Evolutionary conservation across 2,113 vertebrate genomes (phyloP).

Genomic region (Grammomys dolichurus): DNA sequence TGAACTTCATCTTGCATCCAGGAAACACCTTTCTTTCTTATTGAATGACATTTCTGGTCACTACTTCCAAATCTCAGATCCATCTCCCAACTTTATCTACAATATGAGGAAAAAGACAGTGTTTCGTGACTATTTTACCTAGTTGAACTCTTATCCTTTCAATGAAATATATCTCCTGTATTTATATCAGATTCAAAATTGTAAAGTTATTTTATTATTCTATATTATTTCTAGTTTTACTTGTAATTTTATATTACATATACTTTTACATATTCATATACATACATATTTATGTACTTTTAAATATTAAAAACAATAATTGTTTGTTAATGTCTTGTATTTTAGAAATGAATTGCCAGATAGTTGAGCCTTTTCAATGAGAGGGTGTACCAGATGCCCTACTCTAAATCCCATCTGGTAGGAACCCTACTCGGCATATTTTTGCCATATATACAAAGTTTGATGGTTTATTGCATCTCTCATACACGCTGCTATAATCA

Average conservation of each 20-base stretch:
- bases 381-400: neutral
- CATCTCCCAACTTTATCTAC: fast-evolving
- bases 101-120: neutral
- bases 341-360: neutral
- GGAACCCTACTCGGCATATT: neutral
- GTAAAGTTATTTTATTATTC: neutral
- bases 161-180: neutral
- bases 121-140: neutral
- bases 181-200: neutral
- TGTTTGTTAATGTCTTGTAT: neutral
- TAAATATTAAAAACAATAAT: neutral
- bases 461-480: neutral
- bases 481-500: neutral
- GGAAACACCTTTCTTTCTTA: neutral
- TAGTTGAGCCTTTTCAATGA: neutral
- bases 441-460: neutral
- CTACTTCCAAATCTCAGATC: neutral
- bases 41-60: neutral
- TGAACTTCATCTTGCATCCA: neutral
- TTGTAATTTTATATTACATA: neutral
- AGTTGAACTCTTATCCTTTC: neutral
- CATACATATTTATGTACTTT: neutral
- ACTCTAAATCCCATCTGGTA: neutral
- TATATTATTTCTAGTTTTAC: neutral
- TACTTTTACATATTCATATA: neutral